Conservation (phyloP, 2,797 vertebrate genomes). For the Crocidura indochinensis region DNA sequence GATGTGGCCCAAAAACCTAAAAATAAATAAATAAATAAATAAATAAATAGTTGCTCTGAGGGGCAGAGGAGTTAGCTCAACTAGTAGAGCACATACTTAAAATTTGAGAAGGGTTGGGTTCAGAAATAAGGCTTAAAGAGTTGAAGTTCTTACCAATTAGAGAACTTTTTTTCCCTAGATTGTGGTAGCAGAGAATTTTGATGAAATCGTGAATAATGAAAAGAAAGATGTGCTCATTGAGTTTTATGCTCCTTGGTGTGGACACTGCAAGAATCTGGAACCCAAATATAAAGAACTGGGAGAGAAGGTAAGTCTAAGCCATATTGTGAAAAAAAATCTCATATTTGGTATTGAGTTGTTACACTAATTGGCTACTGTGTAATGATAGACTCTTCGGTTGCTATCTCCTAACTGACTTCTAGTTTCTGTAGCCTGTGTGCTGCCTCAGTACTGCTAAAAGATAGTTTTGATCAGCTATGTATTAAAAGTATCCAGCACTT, state of each 20-base stretch:
- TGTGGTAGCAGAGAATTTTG: conserved; percentile 93
- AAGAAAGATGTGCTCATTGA: conserved; percentile 98
- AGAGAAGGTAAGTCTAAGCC: conserved; percentile 94
- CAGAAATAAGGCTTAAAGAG: conserved; percentile 49
- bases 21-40: too few relatives aligned
- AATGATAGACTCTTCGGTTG: background rate
- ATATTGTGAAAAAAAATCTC: conserved; percentile 41
- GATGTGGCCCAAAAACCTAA: too few relatives aligned
- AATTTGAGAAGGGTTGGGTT: conserved; percentile 1
- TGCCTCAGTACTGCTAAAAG: background rate
- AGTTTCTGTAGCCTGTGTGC: background rate
- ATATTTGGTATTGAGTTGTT: conserved; percentile 30
- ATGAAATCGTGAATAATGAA: conserved; percentile 96
- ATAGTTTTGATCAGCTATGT: background rate
- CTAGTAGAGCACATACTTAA: background rate
- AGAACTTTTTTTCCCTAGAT: conserved; percentile 86
- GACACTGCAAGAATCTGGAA: conserved; percentile 99
- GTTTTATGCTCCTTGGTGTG: conserved; percentile 99
- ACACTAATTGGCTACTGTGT: background rate
- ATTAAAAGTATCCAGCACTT: conserved; percentile 34
- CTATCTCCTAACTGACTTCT: conserved; percentile 46
- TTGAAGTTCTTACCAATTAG: conserved; percentile 55
- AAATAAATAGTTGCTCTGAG: conserved; percentile 30
- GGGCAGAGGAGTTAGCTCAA: too few relatives aligned
- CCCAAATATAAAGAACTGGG: conserved; percentile 98